Conservation (phyloP, 2,888 invertebrate species). For the Melieria omissa region DNA sequence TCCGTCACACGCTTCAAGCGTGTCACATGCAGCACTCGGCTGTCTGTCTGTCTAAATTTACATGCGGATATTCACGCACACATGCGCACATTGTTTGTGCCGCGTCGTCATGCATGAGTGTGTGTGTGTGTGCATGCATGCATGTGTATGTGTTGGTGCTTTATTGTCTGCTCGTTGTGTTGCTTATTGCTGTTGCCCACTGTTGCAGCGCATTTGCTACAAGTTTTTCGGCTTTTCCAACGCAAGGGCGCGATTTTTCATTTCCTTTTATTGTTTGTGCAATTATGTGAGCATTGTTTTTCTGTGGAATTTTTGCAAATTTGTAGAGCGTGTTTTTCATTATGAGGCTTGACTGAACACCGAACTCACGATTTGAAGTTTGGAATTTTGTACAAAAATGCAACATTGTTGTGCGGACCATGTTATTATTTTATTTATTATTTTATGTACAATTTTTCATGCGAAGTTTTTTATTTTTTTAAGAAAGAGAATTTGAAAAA, state of each 20-base stretch:
- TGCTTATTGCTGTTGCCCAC: slow-evolving; percentile 29
- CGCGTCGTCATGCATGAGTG: slow-evolving; percentile 11
- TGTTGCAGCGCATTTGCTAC: background rate
- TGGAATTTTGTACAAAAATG: no score
- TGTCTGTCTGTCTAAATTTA: background rate
- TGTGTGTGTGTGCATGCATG: background rate
- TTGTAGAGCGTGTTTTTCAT: no score
- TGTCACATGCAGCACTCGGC: slow-evolving; percentile 14
- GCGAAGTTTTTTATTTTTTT: no score
- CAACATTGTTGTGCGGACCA: no score
- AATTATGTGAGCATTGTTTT: no score
- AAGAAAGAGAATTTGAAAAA: no score
- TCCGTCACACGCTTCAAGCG: slow-evolving; percentile 28
- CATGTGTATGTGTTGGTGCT: slow-evolving; percentile 7
- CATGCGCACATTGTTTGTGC: slow-evolving; percentile 22
- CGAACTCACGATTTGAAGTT: no score
- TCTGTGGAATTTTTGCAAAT: no score
- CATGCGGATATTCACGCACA: slow-evolving; percentile 3
- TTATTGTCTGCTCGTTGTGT: slow-evolving; percentile 23
- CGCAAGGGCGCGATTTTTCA: slow-evolving; percentile 26
- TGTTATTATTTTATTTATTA: no score
- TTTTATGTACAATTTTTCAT: no score
- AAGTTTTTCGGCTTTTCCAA: background rate
- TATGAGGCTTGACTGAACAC: no score
- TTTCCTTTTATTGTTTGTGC: background rate